These are phyloP conservation scores for Cosmorhoe ocellata DNA, from an alignment of 2,888 invertebrate genomes.

Conservation along the genomic window DNA sequence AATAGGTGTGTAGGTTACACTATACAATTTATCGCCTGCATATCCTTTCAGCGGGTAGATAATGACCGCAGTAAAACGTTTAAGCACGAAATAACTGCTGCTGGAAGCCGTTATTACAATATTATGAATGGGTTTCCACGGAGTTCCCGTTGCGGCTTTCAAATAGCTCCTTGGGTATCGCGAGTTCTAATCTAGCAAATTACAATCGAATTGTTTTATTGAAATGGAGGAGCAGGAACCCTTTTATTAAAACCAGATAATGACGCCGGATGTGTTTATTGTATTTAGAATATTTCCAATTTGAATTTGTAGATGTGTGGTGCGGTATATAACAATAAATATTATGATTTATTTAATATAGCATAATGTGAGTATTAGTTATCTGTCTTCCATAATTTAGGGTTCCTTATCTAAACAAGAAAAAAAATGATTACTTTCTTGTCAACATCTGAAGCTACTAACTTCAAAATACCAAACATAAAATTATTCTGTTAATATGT, in stretches of 20 bases:
- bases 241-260: slow-evolving; percentile 14
- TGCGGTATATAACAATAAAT: too few relatives aligned
- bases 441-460: too few relatives aligned
- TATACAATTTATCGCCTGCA: slow-evolving; percentile 79
- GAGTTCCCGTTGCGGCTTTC: slow-evolving; percentile 34
- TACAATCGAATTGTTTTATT: slow-evolving; percentile 25
- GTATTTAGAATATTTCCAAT: too few relatives aligned
- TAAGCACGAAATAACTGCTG: slow-evolving; percentile 81
- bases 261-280: background rate
- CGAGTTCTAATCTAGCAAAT: slow-evolving; percentile 27
- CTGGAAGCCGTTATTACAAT: slow-evolving; percentile 81
- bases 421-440: too few relatives aligned
- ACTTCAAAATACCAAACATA: too few relatives aligned
- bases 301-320: too few relatives aligned
- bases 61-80: slow-evolving; percentile 83
- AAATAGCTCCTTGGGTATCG: slow-evolving; percentile 20
- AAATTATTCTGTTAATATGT: too few relatives aligned
- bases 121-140: slow-evolving; percentile 78
- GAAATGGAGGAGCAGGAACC: slow-evolving; percentile 8
- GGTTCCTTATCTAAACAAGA: too few relatives aligned
- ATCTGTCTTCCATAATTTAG: too few relatives aligned
- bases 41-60: slow-evolving; percentile 82
- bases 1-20: slow-evolving; percentile 61
- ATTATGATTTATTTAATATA: too few relatives aligned
- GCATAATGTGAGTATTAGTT: too few relatives aligned